Base-by-base conservation (phyloP, 2,113 vertebrate species). In the Poecile atricapillus region DNA sequence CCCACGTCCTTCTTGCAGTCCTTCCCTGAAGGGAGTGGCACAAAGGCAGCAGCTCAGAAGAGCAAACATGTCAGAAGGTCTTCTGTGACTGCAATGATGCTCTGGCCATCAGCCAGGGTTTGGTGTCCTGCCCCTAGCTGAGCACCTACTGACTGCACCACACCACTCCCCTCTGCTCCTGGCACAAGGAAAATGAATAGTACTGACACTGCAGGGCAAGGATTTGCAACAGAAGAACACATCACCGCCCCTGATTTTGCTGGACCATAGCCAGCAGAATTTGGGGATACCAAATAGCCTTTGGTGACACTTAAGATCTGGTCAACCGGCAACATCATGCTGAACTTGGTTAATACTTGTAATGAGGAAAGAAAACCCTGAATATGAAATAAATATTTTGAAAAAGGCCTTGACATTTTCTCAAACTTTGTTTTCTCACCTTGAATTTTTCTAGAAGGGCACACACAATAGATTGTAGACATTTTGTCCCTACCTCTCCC, bases 91-190 rank as follows among this genome's bases (percentile, higher is more conserved):
- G 14, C 46, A 70, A 14, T 0, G 0, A 41, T 37, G 27, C 3
- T 6, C 41, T 5, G 4, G 65, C 50, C 85, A 71, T 15, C 67
- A 86, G 52, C 28, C 83, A 37, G 44, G 68, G 55, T n/a, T 58
- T 62, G 77, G 55, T 83, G 49, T 63, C 55, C 58, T 77, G 37
- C 10, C 50, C 46, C 44, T 33, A n/a, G 13, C 12, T 24, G 19
- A 74, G 31, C 17, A 30, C 9, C 75, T 27, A 4, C 39, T 50
- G 47, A 15, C 49, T 20, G n/a, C 20, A 12, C 27, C 35, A 46
- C 64, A 12, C 25, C 0, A 0, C 55, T 90, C 49, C 59, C 33
- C 3, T 1, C 10, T 9, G 24, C 58, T 60, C 35, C 68, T 19
- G 17, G 44, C n/a, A 69, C 49, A 39, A 43, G 65, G 18, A 35